A percentile compares a stretch with the other conserved stretches of the same genome.
phyloP scores from a whole-genome alignment of 2,113 vertebrate genomes.

The Syngnathus scovelli region DNA sequence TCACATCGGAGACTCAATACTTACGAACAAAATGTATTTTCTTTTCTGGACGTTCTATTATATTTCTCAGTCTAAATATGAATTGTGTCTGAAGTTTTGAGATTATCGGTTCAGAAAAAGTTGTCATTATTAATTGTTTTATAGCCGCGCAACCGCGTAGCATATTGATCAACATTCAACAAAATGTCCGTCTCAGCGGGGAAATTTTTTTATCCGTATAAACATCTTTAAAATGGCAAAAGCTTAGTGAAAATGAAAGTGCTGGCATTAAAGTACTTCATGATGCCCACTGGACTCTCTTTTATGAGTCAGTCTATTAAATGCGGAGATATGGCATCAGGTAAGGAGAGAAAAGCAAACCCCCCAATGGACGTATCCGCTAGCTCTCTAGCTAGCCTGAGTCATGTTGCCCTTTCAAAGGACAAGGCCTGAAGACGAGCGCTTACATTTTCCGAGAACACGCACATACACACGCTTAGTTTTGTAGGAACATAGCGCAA shows the following conservation, averaged over 20 bases:
- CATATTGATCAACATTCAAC: not conserved
- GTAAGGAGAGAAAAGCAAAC: conserved; percentile 1
- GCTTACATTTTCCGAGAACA: conserved; percentile 19
- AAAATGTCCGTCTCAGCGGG: not conserved
- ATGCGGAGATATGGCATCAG: not conserved
- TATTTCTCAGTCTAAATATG: not conserved
- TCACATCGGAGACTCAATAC: not conserved
- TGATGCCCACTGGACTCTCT: not conserved
- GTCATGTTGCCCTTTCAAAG: conserved; percentile 40
- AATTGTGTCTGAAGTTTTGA: not conserved
- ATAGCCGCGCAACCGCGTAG: not conserved
- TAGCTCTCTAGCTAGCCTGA: conserved; percentile 15
- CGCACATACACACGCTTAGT: conserved; percentile 15
- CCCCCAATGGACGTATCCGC: not conserved
- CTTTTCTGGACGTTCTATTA: not conserved
- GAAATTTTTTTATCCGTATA: not conserved
- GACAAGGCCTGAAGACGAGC: conserved; percentile 34
- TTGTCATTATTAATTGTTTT: not conserved
- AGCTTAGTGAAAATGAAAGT: not conserved
- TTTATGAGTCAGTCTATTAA: conserved; percentile 1
- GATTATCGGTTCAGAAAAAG: not conserved
- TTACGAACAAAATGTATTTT: not conserved
- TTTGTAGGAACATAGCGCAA: conserved; percentile 34
- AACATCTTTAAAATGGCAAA: not conserved
- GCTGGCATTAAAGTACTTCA: not conserved